Percentiles rank a stretch among this genome's conserved stretches.
phyloP scores from a whole-genome alignment of 2,113 vertebrate species.

The Machaerirhynchus nigripectus region DNA sequence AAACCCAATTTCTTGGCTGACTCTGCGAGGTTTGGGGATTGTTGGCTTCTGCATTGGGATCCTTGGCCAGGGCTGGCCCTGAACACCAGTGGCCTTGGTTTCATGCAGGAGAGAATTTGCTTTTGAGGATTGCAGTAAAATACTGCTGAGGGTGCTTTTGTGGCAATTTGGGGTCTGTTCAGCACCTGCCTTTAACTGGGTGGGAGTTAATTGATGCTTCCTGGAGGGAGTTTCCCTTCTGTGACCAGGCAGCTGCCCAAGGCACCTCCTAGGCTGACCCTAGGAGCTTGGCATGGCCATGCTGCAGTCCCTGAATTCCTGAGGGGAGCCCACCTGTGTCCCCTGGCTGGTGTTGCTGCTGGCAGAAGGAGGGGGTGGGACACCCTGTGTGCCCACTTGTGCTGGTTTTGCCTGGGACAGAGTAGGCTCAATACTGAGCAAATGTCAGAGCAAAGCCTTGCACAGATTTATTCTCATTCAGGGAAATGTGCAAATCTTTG shows the following conservation, averaged over 20 bases:
- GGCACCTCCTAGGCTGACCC: background rate
- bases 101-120: background rate
- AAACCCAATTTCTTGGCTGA: background rate
- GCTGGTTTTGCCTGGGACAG: background rate
- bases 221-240: background rate
- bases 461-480: background rate
- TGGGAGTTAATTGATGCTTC: background rate
- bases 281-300: background rate
- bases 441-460: background rate
- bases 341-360: background rate
- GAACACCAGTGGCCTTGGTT: background rate
- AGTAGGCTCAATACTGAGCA: background rate
- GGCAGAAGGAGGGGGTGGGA: background rate
- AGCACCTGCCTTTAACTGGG: background rate
- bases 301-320: background rate
- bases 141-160: background rate
- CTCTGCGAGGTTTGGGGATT: background rate
- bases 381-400: background rate
- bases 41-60: background rate
- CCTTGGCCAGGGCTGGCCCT: slow-evolving; percentile 6
- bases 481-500: background rate
- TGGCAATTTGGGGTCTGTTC: background rate
- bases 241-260: background rate
- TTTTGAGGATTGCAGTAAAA: background rate
- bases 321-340: background rate